Base-by-base conservation (phyloP, 1,140 invertebrate genomes). In the Pseudachorutes palmiensis region DNA sequence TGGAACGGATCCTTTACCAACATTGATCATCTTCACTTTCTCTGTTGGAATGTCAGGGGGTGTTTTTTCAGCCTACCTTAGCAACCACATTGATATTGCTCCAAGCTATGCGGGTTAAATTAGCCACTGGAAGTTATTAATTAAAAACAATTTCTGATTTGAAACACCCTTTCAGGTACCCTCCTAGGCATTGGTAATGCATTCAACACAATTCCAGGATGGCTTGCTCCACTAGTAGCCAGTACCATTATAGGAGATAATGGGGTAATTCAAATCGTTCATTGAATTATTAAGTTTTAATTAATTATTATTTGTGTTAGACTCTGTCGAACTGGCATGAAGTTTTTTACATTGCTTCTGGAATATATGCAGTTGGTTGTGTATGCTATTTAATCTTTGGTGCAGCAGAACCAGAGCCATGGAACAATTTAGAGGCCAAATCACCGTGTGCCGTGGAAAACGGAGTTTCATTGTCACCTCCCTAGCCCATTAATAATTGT, bases 31-130 rank as follows among this genome's bases (percentile, higher is more conserved):
- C 22, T 69, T 84, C 3, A 16, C 89, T 0, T 82, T 91, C 22
- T 82, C 83, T 16, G 80, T 91, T 16, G 77, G 91, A 12, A 88
- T 88, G 0, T 76, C 88, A 55, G 89, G 89, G 16, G 85, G 91
- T 1, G 88, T 88, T 9, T 80, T 91, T 16, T 90, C 90, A 76
- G 89, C 89, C 22, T 91, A 91, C 76, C 90, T 91, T 81, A 86
- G 45, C 16, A 82, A 83, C 66, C 82, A 83, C 67, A 72, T 83
- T 58, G 82, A 84, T 70, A 77, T 84, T 61, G 81, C 82, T 2
- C 79, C 81, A 32, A 80, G 78, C 76, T 76, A 68, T 76, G 81
- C 81, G 29, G 79, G 81, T n/a, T n/a, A n/a, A n/a, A n/a, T 41
- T 28, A 61, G 64, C 14, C 26, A 16, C 5, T 58, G 5, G 12